Base-by-base conservation (phyloP, 2,888 invertebrate genomes). In the Cynaeus angustus region DNA sequence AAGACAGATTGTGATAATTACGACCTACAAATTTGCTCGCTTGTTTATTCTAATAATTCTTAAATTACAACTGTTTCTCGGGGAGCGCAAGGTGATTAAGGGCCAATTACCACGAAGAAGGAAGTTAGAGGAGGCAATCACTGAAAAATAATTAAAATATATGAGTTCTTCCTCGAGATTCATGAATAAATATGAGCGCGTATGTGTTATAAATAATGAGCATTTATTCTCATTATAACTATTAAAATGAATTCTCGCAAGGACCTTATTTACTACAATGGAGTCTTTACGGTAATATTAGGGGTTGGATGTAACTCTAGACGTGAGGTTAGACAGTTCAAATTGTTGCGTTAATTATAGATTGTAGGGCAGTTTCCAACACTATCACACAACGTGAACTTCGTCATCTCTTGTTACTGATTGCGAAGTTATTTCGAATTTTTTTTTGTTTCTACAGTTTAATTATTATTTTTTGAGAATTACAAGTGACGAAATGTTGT, bases 141-240 rank as follows among this genome's bases (percentile, higher is more conserved):
- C 64, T 66, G 69, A 53, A 66, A 69, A 69, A 66, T 69, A 66
- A 69, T 69, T 69, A 69, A 69, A 66, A 69, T 69, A 69, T 58
- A 65, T 65, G 59, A 21, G 43, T 65, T 62, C 46, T 45, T 53
- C 37, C 45, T 37, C 7, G 55, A 53, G 62, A 53, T 45, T 69
- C 65, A 69, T 69, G 69, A 69, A 69, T 69, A 69, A 65, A 45
- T 69, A 69, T 69, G 65, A 69, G 65, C 38, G 14, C 38, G 52
- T 58, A 38, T 46, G 46, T 65, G 33, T 46, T 66, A 65, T 65
- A 69, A 65, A 69, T 69, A 69, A 69, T 65, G 64, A 28, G 45
- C 64, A 58, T 69, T 65, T 69, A 53, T 61, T 59, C 52, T 69
- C 65, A 69, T 69, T 69, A 69, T 50, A 58, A 30, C 53, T 12